Base-by-base conservation (phyloP, 2,113 vertebrate genomes). In the Romanogobio albipinnatus region DNA sequence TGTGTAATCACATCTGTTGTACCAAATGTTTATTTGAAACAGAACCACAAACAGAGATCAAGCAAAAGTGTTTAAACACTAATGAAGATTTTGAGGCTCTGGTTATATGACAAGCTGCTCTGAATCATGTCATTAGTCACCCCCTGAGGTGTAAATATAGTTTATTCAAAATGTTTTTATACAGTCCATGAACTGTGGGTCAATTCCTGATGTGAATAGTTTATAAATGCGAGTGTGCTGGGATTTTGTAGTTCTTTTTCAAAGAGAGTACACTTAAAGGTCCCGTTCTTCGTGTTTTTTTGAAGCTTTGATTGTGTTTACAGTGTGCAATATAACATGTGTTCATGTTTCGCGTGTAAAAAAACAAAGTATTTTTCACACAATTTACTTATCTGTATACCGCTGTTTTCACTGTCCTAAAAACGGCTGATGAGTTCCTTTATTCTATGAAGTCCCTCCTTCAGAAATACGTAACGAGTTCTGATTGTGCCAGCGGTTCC, bases 11-110 rank as follows among this genome's bases (percentile, higher is more conserved):
- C 33, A 22, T 39, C 66, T 70, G 66, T 70, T 43, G 66, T 43
- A 70, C 36, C 66, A 70, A 70, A 70, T 70, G 36, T 3, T 43
- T 70, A 36, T 70, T 70, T 43, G 66, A 70, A 70, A 70, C 36
- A 43, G 9, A 36, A 70, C 36, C 66, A 43, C 66, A 43, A 80
- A 29, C 51, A 58, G 45, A 19, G 45, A 86, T 51, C 64, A 73
- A 83, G 81, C 43, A 36, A 14, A 85, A 81, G 68, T 64, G 43
- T 79, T 64, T 70, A 39, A 84, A 71, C 6, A n/a, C 66, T 64
- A 45, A 70, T 53, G 62, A 33, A 79, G 66, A 70, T 56, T 84
- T 79, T 84, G 19, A 79, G 36, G 56, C 84, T 24, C 43, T 26
- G 47, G 56, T 75, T 43, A 22, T n/a, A 66, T 84, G 68, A 66